Evolutionary conservation across 1,140 invertebrate genomes (phyloP), one percentile per base, ranked within the genome.

Genomic region (Contarinia nasturtii): DNA sequence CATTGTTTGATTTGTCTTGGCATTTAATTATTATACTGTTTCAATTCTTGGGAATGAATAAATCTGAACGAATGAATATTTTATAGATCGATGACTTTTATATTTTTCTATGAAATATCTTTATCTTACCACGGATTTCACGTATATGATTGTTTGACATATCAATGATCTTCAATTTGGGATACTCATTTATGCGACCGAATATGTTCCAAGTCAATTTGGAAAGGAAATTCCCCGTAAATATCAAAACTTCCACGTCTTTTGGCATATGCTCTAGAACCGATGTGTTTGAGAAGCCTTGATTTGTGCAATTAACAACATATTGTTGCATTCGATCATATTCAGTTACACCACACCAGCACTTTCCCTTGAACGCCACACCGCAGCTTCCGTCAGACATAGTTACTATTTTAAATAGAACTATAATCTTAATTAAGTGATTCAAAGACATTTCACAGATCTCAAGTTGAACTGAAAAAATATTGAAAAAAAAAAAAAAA

Each of bases 71-170:
- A 27, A 27, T 27, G 27, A 27, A 27, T n/a, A n/a, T n/a, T n/a
- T n/a, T n/a, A n/a, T n/a, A n/a, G n/a, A 27, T 27, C 27, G n/a
- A 27, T 27, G 27, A 27, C 3, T 27, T 5, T 10, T 27, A 5
- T 27, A 27, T 27, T 27, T 27, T 27, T 10, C 3, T 27, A n/a
- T n/a, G n/a, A n/a, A n/a, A n/a, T n/a, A n/a, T n/a, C n/a, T n/a
- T n/a, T n/a, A n/a, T 27, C 27, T 27, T 27, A 1, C 83, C 83
- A 52, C 73, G 72, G 46, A 87, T 85, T 49, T 78, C 74, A 42
- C 68, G 58, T n/a, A 87, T 85, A 12, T 72, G 63, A 57, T 87
- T 87, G 49, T 74, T 79, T 19, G 76, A 80, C 77, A 87, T 79
- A 52, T 87, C 82, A 21, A 86, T 76, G 2, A 78, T 70, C 49